These are phyloP conservation scores for Mixornis gularis DNA, from an alignment of 2,113 vertebrate genomes.

Conservation along the genomic window DNA sequence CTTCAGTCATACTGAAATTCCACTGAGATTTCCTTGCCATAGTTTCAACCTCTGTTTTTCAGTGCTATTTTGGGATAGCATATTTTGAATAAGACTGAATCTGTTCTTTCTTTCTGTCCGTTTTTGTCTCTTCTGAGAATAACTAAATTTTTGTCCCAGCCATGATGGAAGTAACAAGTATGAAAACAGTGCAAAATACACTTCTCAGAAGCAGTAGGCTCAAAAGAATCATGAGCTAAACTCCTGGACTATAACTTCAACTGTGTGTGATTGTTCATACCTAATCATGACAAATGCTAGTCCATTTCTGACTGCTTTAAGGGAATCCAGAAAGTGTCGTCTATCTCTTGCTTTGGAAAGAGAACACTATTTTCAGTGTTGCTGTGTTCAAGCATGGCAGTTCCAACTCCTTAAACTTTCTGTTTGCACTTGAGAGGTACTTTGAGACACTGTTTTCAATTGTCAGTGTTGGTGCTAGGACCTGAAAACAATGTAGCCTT, in stretches of 20 bases:
- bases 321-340: neutral
- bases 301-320: neutral
- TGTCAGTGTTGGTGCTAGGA: neutral
- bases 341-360: neutral
- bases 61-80: neutral
- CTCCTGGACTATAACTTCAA: neutral
- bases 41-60: neutral
- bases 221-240: neutral
- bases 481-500: slow-evolving; percentile 7
- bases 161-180: neutral
- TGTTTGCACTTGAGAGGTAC: slow-evolving; percentile 18
- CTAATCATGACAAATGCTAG: neutral
- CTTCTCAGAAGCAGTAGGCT: neutral
- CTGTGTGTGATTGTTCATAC: neutral
- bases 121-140: neutral
- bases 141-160: neutral
- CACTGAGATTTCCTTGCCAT: neutral
- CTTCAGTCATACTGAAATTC: slow-evolving; percentile 8
- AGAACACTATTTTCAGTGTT: neutral
- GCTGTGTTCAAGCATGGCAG: neutral
- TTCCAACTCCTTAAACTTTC: neutral
- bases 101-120: neutral
- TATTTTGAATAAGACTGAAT: neutral
- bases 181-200: neutral
- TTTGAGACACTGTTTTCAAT: slow-evolving; percentile 2